Evolutionary conservation across 2,888 invertebrate genomes (phyloP), one percentile per base, ranked within the genome.

Genomic region (Trichogramma evanescens): DNA sequence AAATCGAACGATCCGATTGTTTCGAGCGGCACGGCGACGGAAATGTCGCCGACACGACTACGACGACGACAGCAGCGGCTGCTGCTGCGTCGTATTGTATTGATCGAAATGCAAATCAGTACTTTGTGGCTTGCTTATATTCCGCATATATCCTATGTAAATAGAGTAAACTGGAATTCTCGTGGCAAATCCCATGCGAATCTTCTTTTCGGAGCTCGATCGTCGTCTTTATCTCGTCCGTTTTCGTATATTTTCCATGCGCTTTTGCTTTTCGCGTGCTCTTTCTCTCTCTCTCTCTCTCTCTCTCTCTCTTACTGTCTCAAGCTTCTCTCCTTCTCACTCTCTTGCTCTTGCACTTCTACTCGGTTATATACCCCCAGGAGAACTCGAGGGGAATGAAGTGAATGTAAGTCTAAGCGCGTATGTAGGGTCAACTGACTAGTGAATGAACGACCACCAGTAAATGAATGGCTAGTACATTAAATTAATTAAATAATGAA

Each of bases 1-100:
- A 74, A 74, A 75, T 75, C 74, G 75, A 75, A 75, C 26, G 26
- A 75, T 74, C 74, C 72, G 72, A 75, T 75, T 74, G 74, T 75
- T 70, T 72, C 65, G 66, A 26, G 26, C 26, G 26, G 26, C 26
- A 26, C 26, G 26, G 26, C 26, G 26, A 26, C 3, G 2, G 26
- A 26, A 26, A 26, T 26, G 26, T 26, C 26, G 26, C 26, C 26
- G 26, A 26, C 26, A 2, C 26, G 26, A 26, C 26, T 26, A 26
- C 26, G 26, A 26, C 26, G 26, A 26, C 26, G 26, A 26, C 26
- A 26, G 26, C 26, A 2, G 26, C 26, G 1, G 26, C 26, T 26
- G 26, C 26, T 69, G 65, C 63, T 65, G 49, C 8, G 45, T 54
- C 43, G 8, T 26, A 60, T 63, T 50, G 8, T 26, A 60, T 63